Percentiles rank a stretch among this genome's conserved stretches.
phyloP scores from a whole-genome alignment of 2,113 vertebrate genomes.

The Butorides virescens region DNA sequence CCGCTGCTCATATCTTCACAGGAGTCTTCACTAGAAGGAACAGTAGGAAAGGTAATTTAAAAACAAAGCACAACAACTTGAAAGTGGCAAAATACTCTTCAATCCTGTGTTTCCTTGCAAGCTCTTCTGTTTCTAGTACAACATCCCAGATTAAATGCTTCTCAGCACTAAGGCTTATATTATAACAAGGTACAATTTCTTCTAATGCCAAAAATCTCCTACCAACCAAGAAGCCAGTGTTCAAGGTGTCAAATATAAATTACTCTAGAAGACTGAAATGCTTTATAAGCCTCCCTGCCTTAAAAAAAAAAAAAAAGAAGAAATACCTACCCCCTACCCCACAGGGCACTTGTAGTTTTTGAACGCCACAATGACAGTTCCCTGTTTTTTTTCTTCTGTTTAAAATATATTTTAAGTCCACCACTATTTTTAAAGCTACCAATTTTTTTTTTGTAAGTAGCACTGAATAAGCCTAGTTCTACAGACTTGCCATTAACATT shows the following conservation, averaged over 20 bases:
- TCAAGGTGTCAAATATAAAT: background rate
- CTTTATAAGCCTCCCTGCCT: background rate
- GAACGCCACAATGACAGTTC: background rate
- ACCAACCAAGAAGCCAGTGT: background rate
- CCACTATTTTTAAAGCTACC: background rate
- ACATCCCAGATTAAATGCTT: too few species aligned
- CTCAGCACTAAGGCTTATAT: background rate
- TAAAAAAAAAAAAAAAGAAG: too few species aligned
- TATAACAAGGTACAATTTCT: background rate
- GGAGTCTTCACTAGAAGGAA: conserved; percentile 86
- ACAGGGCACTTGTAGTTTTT: background rate
- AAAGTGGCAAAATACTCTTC: background rate
- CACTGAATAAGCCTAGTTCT: background rate
- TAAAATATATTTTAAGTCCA: background rate
- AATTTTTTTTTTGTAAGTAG: accelerated
- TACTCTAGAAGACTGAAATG: background rate
- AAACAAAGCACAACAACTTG: background rate
- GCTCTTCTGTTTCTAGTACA: background rate
- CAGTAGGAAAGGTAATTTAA: background rate
- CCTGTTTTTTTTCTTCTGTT: too few species aligned
- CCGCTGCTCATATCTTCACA: conserved; percentile 92
- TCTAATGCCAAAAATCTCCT: background rate
- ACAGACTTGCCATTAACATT: background rate
- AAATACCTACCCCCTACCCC: accelerated
- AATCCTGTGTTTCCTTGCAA: background rate